phyloP scores from a whole-genome alignment of 2,113 vertebrate genomes.

The Calyptommatus sinebrachiatus region DNA sequence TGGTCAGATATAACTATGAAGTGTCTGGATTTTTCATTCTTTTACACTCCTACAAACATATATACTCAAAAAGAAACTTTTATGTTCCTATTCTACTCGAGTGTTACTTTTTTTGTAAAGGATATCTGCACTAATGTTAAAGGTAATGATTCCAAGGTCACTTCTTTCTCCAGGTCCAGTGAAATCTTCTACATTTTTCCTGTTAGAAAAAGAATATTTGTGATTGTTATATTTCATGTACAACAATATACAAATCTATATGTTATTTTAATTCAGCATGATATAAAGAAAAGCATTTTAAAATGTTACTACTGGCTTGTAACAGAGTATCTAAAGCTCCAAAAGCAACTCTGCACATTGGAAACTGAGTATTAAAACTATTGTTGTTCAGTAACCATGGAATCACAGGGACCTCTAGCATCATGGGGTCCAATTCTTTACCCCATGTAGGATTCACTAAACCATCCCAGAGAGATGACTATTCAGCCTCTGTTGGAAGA shows the following conservation, averaged over 20 bases:
- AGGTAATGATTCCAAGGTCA: slow-evolving; percentile 93
- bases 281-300: no score
- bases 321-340: background rate
- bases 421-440: no score
- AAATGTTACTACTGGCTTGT: background rate
- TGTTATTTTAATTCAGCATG: background rate
- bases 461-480: no score
- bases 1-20: background rate
- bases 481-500: no score
- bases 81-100: background rate
- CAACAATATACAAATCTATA: background rate
- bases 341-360: no score
- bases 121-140: slow-evolving; percentile 97
- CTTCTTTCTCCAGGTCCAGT: slow-evolving; percentile 95
- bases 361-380: no score
- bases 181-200: slow-evolving; percentile 98
- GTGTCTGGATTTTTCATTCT: background rate
- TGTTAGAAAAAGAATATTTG: slow-evolving; percentile 54
- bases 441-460: no score
- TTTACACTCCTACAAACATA: background rate
- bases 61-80: background rate
- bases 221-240: background rate
- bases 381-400: no score
- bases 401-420: no score
- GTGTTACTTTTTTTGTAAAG: slow-evolving; percentile 71